Percentiles rank a stretch among this genome's conserved stretches.
Evolutionary conservation across 2,888 invertebrate genomes (phyloP).

Genomic region (Sesamia inferens): DNA sequence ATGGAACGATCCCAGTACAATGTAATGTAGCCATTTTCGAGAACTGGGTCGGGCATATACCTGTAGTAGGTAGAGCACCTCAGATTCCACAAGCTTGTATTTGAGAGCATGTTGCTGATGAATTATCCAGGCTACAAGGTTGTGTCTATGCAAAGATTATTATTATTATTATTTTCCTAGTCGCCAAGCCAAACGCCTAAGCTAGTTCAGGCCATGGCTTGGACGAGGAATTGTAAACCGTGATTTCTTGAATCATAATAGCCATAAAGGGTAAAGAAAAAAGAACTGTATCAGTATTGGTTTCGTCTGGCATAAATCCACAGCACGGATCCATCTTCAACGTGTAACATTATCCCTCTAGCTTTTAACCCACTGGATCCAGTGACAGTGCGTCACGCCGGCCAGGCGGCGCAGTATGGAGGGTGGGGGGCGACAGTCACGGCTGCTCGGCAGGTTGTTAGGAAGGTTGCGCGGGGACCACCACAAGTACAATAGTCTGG

Average conservation of each 20-base stretch:
- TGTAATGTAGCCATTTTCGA: too few species aligned
- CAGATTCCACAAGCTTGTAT: too few species aligned
- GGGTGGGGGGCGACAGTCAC: slow-evolving; percentile 80
- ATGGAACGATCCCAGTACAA: too few species aligned
- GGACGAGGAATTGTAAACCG: neutral
- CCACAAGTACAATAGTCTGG: slow-evolving; percentile 70
- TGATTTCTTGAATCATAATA: neutral
- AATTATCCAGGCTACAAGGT: too few species aligned
- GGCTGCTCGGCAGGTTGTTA: slow-evolving; percentile 79
- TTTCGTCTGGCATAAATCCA: neutral
- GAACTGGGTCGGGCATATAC: too few species aligned
- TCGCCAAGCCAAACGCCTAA: neutral
- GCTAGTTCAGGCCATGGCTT: neutral
- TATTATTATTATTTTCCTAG: neutral
- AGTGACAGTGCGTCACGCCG: slow-evolving; percentile 53
- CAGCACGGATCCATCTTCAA: neutral
- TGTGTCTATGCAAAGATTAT: too few species aligned
- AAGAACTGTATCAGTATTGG: neutral
- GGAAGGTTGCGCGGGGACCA: slow-evolving; percentile 83
- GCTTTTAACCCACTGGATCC: neutral
- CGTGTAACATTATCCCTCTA: neutral
- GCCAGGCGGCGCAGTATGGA: slow-evolving; percentile 73
- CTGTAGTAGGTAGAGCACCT: too few species aligned
- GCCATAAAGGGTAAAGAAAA: neutral
- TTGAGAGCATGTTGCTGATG: too few species aligned